Conservation (phyloP, 2,797 vertebrate species). For the Catharus ustulatus region DNA sequence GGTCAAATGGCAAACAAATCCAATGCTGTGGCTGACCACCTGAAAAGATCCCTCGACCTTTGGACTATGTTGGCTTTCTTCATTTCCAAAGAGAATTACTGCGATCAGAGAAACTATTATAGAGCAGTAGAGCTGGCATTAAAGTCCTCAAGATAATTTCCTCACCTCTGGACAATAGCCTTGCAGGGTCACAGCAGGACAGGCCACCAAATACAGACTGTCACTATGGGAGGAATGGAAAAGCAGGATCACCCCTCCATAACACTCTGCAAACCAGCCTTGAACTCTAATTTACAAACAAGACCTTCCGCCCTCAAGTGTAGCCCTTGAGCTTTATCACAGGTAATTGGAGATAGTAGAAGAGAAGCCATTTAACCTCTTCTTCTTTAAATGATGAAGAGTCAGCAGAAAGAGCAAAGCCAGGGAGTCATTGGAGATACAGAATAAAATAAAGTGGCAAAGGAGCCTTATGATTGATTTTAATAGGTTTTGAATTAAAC, state of each 20-base stretch:
- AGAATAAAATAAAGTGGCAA: neutral
- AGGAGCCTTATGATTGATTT: neutral
- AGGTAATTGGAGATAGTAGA: neutral
- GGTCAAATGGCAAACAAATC: neutral
- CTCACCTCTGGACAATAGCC: neutral
- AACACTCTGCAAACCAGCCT: neutral
- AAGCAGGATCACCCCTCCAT: neutral
- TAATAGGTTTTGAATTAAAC: conserved; percentile 3
- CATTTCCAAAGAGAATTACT: neutral
- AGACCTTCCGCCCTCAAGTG: neutral
- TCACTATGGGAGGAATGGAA: neutral
- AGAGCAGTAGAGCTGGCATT: neutral
- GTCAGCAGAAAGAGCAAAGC: conserved; percentile 14
- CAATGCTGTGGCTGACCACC: accelerated
- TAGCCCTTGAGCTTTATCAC: neutral
- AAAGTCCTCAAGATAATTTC: neutral
- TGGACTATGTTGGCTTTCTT: accelerated
- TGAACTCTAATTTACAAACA: neutral
- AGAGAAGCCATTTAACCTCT: conserved; percentile 22
- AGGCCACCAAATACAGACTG: neutral
- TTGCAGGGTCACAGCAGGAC: accelerated
- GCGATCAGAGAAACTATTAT: neutral
- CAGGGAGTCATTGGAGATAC: neutral
- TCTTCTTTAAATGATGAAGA: neutral
- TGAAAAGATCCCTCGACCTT: neutral